A percentile compares a stretch with the other conserved stretches of the same genome.
phyloP scores from a whole-genome alignment of 2,113 vertebrate species.

The Pollimyrus isidori region DNA sequence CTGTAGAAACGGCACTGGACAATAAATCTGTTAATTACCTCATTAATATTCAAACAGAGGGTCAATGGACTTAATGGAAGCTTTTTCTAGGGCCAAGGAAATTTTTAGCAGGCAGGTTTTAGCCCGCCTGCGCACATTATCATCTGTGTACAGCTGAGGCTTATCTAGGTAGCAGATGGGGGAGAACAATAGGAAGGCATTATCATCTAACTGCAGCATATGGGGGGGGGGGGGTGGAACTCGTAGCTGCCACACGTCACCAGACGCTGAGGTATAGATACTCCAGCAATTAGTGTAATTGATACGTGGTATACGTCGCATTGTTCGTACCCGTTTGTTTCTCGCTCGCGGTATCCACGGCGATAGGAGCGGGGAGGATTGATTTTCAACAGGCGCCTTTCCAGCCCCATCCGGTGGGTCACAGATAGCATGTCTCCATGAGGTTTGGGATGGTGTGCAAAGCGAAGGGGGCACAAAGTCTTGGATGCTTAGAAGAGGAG shows the following conservation, averaged over 20 bases:
- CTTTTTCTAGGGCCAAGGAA: conserved; percentile 94
- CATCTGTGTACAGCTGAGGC: conserved; percentile 73
- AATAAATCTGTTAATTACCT: conserved; percentile 99
- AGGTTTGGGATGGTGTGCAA: conserved; percentile 57
- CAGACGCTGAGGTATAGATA: conserved; percentile 84
- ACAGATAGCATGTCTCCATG: conserved; percentile 71
- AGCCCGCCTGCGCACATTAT: conserved; percentile 90
- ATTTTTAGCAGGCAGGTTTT: conserved; percentile 93
- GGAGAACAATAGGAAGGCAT: conserved; percentile 22
- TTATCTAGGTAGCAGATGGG: conserved; percentile 66
- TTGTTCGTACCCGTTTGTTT: conserved; percentile 94
- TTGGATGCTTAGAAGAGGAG: conserved; percentile 36
- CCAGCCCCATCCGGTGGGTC: conserved; percentile 57
- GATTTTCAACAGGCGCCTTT: conserved; percentile 74
- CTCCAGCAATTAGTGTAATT: conserved; percentile 93
- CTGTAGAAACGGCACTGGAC: conserved; percentile 98
- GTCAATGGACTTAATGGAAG: conserved; percentile 99
- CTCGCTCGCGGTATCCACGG: conserved; percentile 87
- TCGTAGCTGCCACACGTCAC: conserved; percentile 70
- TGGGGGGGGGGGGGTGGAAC: conserved; percentile 41
- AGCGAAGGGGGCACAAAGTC: conserved; percentile 61
- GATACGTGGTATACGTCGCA: conserved; percentile 93
- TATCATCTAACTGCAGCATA: conserved; percentile 62
- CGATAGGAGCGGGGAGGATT: conserved; percentile 55
- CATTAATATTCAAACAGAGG: conserved; percentile 99